Base-by-base conservation (phyloP, 1,140 invertebrate genomes). In the Heterodera carotae region DNA sequence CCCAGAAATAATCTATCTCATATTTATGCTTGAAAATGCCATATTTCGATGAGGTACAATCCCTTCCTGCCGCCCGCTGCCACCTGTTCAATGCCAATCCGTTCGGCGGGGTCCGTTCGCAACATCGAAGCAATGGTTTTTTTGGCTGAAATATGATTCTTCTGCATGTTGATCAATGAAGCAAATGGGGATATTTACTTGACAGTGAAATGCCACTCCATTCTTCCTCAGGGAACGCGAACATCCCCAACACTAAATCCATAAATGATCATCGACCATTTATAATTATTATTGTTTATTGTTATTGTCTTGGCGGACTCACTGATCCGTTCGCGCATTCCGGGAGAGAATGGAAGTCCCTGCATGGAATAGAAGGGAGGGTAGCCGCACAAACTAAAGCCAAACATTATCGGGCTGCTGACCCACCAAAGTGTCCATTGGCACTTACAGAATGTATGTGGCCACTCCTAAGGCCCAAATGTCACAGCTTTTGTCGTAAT, bases 401-500 rank as follows among this genome's bases (percentile, higher is more conserved):
- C n/a, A 12, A 3, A 73, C 53, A 39, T 27, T 79, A n/a, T n/a
- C 4, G 39, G 39, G 39, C 12, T 43, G 39, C 6, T 8, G 39
- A 8, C 6, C 39, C 39, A 43, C 39, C 6, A 43, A 43, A 43
- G 12, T 43, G 39, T 29, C 15, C 25, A 18, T 36, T 25, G 60
- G 29, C 8, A 77, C 27, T 36, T 22, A 77, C 36, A 78, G 33
- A 56, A 78, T 66, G 48, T 59, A 78, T 39, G 62, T 78, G 27
- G 69, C 72, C 48, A 74, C 76, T 43, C 77, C 31, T 10, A 74
- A 34, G 0, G 95, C 97, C 96, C 96, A 98, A 88, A 98, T 95
- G 90, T 98, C 96, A 90, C 96, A 98, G 78, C 94, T 96, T 70
- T 96, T 98, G 89, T 98, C 96, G 89, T 98, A 99, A 88, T 96